Conservation (phyloP, 1,140 invertebrate genomes). For the Procambarus virginalis region DNA sequence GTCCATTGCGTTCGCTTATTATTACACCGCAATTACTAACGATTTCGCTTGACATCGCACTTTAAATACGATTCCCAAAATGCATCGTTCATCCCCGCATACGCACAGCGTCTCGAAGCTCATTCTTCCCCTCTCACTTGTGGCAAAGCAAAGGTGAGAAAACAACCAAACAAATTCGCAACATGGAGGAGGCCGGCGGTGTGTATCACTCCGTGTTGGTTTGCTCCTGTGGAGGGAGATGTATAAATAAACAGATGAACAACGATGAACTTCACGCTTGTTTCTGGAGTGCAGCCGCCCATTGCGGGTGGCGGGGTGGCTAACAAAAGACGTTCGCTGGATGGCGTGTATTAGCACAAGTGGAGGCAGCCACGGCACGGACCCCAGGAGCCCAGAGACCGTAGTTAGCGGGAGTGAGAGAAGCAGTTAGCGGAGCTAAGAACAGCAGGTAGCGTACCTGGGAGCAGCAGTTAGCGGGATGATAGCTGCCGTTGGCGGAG, state of each 20-base stretch:
- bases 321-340: conserved; percentile 30
- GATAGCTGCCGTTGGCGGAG: too few species aligned
- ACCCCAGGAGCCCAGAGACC: background rate
- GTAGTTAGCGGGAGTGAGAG: too few species aligned
- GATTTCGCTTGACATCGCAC: conserved; percentile 57
- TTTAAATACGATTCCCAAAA: conserved; percentile 60
- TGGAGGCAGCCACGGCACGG: background rate
- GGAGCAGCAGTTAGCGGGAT: too few species aligned
- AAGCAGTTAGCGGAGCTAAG: background rate
- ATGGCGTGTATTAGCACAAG: background rate
- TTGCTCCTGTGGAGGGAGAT: conserved; percentile 21
- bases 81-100: conserved; percentile 49
- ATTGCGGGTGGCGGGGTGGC: conserved; percentile 19
- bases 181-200: background rate
- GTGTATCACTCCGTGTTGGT: conserved; percentile 30
- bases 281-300: conserved; percentile 42
- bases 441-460: too few species aligned
- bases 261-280: conserved; percentile 53
- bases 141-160: background rate
- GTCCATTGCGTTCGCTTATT: conserved; percentile 59
- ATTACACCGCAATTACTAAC: conserved; percentile 65
- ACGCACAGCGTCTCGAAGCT: background rate
- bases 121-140: too few species aligned
- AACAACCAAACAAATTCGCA: conserved; percentile 13
- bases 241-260: conserved; percentile 64